phyloP scores from a whole-genome alignment of 2,113 vertebrate species.

The Phrynosoma blainvillii region DNA sequence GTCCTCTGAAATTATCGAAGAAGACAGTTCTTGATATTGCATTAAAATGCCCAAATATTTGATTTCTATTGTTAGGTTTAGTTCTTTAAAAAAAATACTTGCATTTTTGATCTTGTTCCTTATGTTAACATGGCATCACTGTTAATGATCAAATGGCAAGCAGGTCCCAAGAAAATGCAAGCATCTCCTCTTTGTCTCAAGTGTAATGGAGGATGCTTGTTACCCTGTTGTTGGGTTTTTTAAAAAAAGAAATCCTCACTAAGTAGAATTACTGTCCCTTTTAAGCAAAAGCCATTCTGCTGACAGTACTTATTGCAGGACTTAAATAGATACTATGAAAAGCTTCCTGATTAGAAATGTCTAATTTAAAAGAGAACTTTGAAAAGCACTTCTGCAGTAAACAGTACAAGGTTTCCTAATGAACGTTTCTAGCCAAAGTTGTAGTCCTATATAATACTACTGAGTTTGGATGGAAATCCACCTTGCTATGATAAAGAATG shows the following conservation, averaged over 20 bases:
- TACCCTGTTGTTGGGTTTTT: no score
- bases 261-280: constrained; percentile 39
- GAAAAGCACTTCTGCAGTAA: constrained; percentile 8
- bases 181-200: accelerated
- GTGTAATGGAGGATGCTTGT: neutral
- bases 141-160: neutral
- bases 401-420: constrained; percentile 17
- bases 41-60: neutral
- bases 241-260: neutral
- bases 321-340: constrained; percentile 26
- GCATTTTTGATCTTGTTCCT: neutral
- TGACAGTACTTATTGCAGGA: constrained; percentile 51
- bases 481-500: constrained; percentile 26
- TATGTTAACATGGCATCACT: neutral
- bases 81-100: neutral
- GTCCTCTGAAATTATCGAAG: neutral
- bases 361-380: constrained; percentile 30
- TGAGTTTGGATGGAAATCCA: constrained; percentile 29
- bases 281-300: constrained; percentile 38
- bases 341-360: constrained; percentile 29
- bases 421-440: neutral
- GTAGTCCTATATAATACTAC: constrained; percentile 19
- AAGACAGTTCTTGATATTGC: neutral
- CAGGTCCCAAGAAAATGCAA: neutral
- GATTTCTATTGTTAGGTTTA: neutral